Evolutionary conservation across 2,888 invertebrate species (phyloP).

Genomic region (Cephus pygmeus): DNA sequence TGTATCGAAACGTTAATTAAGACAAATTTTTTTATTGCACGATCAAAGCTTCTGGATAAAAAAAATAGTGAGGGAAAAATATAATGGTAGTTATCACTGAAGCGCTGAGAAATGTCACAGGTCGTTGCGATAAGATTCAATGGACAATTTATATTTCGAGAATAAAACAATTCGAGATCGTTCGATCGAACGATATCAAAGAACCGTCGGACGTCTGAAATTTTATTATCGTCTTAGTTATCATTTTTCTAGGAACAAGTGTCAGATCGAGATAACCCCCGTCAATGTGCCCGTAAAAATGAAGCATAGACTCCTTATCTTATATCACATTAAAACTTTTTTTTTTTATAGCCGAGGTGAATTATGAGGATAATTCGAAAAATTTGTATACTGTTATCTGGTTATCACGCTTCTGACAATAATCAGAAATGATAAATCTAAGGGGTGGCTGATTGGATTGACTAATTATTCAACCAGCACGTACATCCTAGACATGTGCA

Average conservation of each 20-base stretch:
- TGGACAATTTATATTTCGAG: constrained; percentile 58
- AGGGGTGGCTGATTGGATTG: background rate
- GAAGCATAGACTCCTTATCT: background rate
- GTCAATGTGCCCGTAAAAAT: background rate
- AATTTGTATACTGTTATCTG: background rate
- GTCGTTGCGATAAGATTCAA: constrained; percentile 45
- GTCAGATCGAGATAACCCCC: background rate
- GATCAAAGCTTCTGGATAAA: no score
- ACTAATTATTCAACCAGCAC: background rate
- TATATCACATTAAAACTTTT: no score
- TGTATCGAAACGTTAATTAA: background rate
- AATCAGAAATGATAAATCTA: background rate
- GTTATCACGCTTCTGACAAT: background rate
- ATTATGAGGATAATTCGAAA: background rate
- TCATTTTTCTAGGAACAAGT: no score
- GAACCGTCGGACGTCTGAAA: constrained; percentile 25
- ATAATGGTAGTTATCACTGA: background rate
- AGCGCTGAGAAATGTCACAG: background rate
- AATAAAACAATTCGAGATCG: constrained; percentile 32
- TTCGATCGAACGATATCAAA: constrained; percentile 35
- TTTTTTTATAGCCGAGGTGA: background rate
- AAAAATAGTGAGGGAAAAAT: no score
- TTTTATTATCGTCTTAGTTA: constrained; percentile 31
- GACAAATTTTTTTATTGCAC: no score
- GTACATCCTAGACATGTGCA: background rate